Evolutionary conservation across 1,140 invertebrate genomes (phyloP), one percentile per base, ranked within the genome.

Genomic region (Aphis gossypii): DNA sequence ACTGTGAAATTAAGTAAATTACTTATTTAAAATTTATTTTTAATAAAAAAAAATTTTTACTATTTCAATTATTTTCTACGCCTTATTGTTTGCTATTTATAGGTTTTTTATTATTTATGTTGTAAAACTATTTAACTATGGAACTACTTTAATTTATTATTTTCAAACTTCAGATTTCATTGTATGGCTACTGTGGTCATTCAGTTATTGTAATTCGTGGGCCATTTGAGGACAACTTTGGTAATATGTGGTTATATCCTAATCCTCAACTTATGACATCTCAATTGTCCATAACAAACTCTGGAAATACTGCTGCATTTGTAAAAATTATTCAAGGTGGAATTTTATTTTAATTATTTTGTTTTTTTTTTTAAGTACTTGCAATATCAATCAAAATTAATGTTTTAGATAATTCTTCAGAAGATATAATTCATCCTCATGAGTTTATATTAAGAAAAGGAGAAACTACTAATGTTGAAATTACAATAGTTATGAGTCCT

Each of bases 241-340:
- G 92, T 84, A 82, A 93, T 25, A 93, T 93, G 92, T 93, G 92
- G 92, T 9, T 93, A 8, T 84, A 93, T 93, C 82, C 92, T 38
- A 86, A 93, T 56, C 46, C 92, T 2, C 82, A 93, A 84, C 82
- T 84, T 41, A 83, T 93, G 76, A 41, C 82, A 54, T 48, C 92
- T 51, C 68, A 93, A 93, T 93, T 93, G 44, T 84, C 82, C 54
- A 9, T 93, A 56, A 86, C 48, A 38, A 93, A 93, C 23, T 86
- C 92, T 8, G 92, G 92, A 93, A 93, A 93, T 93, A 93, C 92
- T 54, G 84, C 92, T 83, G 92, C 92, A 41, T 93, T 93, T 93
- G 82, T 93, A 6, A 93, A 93, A 86, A 44, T 93, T 86, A 2
- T 21, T 54, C 92, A 48, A 56, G 92, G 92, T 93, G 4, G 6